Conservation (phyloP, 2,888 invertebrate genomes). For the Eupithecia exiguata region DNA sequence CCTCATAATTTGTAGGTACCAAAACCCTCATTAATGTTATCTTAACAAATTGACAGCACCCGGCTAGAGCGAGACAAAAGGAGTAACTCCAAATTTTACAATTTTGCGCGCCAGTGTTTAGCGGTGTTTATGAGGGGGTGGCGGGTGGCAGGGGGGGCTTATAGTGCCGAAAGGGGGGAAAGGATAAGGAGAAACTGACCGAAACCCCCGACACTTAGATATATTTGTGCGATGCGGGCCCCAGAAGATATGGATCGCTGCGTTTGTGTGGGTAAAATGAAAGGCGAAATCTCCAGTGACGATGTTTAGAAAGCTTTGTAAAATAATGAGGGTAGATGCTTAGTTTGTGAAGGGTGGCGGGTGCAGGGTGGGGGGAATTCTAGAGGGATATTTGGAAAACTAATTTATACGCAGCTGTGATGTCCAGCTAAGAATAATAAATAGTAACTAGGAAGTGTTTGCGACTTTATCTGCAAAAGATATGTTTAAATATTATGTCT, state of each 20-base stretch:
- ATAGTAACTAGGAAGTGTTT: background rate
- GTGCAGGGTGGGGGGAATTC: constrained; percentile 49
- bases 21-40: constrained; percentile 65
- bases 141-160: constrained; percentile 51
- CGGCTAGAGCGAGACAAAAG: constrained; percentile 66
- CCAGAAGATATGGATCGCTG: constrained; percentile 68
- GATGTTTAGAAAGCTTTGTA: constrained; percentile 70
- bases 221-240: constrained; percentile 72
- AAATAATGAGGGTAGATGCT: constrained; percentile 65
- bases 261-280: constrained; percentile 58
- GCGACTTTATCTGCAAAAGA: background rate
- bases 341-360: constrained; percentile 52
- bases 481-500: background rate
- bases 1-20: background rate
- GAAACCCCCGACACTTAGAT: constrained; percentile 77
- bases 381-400: constrained; percentile 44
- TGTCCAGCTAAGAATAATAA: background rate
- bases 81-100: constrained; percentile 73
- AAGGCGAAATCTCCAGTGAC: constrained; percentile 53
- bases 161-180: constrained; percentile 74
- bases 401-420: constrained; percentile 19
- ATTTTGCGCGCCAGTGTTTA: constrained; percentile 77
- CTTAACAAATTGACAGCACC: constrained; percentile 76
- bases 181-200: constrained; percentile 76
- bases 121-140: constrained; percentile 75